These are phyloP conservation scores for Crocallis elinguaria DNA, from an alignment of 2,888 invertebrate species.

Conservation along the genomic window DNA sequence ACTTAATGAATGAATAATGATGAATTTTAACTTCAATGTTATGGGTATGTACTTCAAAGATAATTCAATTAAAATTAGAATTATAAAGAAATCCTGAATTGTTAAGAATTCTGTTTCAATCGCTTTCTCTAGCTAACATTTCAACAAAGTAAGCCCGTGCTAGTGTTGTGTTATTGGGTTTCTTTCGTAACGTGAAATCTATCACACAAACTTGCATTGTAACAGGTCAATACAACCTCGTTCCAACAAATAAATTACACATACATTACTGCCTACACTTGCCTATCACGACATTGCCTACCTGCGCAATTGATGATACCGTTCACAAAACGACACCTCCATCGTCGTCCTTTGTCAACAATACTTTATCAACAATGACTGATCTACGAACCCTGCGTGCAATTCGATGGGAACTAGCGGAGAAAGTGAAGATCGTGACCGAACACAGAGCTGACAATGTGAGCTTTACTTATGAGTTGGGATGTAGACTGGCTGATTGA, in stretches of 20 bases:
- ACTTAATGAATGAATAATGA: no score
- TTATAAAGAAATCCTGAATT: no score
- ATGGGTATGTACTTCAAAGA: no score
- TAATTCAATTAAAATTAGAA: no score
- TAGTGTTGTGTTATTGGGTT: no score
- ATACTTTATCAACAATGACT: constrained; percentile 34
- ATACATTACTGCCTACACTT: constrained; percentile 14
- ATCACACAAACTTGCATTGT: no score
- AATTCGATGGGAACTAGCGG: constrained; percentile 43
- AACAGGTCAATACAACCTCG: no score
- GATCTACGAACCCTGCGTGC: constrained; percentile 30
- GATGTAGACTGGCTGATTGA: neutral
- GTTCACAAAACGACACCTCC: constrained; percentile 15
- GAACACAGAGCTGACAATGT: constrained; percentile 5
- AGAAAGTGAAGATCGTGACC: constrained; percentile 48
- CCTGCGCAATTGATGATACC: constrained; percentile 17
- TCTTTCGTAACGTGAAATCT: no score
- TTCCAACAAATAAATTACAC: constrained; percentile 8
- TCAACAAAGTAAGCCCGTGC: no score
- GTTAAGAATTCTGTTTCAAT: no score
- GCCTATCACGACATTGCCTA: constrained; percentile 17
- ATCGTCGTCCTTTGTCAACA: constrained; percentile 30
- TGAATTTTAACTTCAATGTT: no score
- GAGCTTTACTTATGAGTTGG: neutral
- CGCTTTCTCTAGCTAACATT: no score